Base-by-base conservation (phyloP, 1,140 invertebrate species). In the Chelonus insularis region DNA sequence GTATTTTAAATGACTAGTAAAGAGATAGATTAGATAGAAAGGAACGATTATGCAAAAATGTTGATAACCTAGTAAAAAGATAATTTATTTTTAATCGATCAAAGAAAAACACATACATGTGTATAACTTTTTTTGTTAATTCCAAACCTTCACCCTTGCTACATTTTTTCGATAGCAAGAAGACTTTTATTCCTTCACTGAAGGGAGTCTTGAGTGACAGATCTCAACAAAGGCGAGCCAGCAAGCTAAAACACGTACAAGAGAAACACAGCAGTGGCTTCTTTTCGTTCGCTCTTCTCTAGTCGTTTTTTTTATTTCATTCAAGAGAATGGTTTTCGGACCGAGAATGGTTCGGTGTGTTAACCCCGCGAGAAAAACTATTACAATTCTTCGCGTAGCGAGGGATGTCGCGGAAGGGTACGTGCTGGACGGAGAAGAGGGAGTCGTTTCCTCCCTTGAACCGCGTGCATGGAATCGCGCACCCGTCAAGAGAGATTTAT, bases 401-500 rank as follows among this genome's bases (percentile, higher is more conserved):
- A 51, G 60, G 51, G 25, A 37, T 20, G 52, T 45, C 39, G 37
- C 56, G 57, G 20, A 34, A 57, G 48, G 60, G 55, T 58, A 55
- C 50, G 45, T 51, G 47, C 39, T n/a, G 32, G 56, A 60, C 43
- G n/a, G 60, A 50, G 52, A 65, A 62, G 62, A 20, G 29, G 32
- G 58, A 36, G 55, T 25, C 34, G 25, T 51, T 61, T 63, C 52
- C 41, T 60, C 60, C 57, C 43, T 48, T 57, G 32, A 52, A 36
- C 54, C 41, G 29, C 47, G 50, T 39, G 47, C 60, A 69, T 70
- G 73, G 74, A 74, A 79, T 77, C 75, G 74, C 77, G 69, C 48
- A 48, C 70, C 70, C 71, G 75, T 81, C 79, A 81, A 75, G 78
- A 70, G 71, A 80, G 79, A 81, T 81, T 81, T 81, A 81, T 80